phyloP scores from a whole-genome alignment of 2,797 vertebrate genomes.

The Champsocephalus esox region DNA sequence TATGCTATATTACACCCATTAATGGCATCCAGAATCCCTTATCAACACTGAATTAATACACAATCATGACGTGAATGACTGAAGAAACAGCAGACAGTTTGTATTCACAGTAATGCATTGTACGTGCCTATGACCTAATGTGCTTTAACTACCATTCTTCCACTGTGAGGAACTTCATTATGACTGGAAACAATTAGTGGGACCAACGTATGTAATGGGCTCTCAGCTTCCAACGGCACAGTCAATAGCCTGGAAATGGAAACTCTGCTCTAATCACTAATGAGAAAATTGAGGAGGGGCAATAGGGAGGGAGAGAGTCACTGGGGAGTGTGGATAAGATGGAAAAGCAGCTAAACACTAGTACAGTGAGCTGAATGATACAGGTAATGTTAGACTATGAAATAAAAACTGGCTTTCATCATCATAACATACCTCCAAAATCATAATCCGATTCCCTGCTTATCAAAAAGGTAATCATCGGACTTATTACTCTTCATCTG shows the following conservation, averaged over 20 bases:
- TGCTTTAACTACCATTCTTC: slow-evolving; percentile 75
- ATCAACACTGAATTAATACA: slow-evolving; percentile 51
- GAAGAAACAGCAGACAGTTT: slow-evolving; percentile 62
- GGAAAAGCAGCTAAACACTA: slow-evolving; percentile 58
- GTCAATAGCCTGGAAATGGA: slow-evolving; percentile 86
- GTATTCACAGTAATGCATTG: slow-evolving; percentile 58
- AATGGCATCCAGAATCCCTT: slow-evolving; percentile 44
- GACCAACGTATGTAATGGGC: slow-evolving; percentile 81
- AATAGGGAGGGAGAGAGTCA: slow-evolving; percentile 59
- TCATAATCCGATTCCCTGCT: slow-evolving; percentile 58
- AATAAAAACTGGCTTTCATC: slow-evolving; percentile 58
- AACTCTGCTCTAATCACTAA: slow-evolving; percentile 85
- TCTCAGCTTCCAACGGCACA: slow-evolving; percentile 81
- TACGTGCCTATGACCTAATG: slow-evolving; percentile 70
- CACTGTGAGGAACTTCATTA: slow-evolving; percentile 83
- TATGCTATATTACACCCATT: slow-evolving; percentile 36
- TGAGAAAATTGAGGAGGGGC: slow-evolving; percentile 81
- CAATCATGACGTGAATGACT: slow-evolving; percentile 40
- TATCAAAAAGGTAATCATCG: slow-evolving; percentile 68
- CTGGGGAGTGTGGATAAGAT: slow-evolving; percentile 64
- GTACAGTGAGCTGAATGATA: slow-evolving; percentile 44
- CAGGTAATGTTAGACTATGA: slow-evolving; percentile 54
- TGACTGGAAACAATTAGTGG: slow-evolving; percentile 84
- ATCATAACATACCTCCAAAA: slow-evolving; percentile 45
- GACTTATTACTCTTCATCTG: slow-evolving; percentile 65